Evolutionary conservation across 2,113 vertebrate genomes (phyloP).

Genomic region (Poeciliopsis retropinna): DNA sequence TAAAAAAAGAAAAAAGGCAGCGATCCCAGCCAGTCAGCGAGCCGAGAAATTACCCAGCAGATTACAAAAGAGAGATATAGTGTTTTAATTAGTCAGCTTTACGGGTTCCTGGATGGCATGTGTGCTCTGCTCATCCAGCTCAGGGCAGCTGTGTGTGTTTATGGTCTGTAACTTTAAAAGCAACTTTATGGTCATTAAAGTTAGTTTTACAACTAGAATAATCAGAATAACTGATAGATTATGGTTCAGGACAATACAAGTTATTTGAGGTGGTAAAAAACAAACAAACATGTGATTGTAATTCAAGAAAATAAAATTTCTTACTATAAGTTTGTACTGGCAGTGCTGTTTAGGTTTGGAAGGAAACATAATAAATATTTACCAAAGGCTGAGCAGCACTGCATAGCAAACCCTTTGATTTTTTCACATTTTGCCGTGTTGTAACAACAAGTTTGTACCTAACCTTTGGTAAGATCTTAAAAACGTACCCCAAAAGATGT

Average conservation of each 20-base stretch:
- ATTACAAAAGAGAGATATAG: conserved; percentile 7
- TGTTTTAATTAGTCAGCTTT: conserved; percentile 12
- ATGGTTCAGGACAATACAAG: not conserved
- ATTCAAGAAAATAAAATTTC: not conserved
- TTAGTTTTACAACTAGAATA: not conserved
- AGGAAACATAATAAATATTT: not conserved
- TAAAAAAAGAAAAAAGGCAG: not conserved
- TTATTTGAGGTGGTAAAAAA: not conserved
- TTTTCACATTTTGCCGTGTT: not conserved
- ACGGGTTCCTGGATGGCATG: not conserved
- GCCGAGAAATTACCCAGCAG: conserved; percentile 2
- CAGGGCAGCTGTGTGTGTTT: not conserved
- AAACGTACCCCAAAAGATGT: too few relatives aligned
- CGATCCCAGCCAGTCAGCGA: not conserved
- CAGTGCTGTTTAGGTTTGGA: not conserved
- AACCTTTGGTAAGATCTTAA: not conserved
- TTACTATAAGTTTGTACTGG: not conserved
- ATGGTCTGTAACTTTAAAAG: not conserved
- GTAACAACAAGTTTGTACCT: not conserved
- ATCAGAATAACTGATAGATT: too few relatives aligned
- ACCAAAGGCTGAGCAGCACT: not conserved
- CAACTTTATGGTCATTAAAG: not conserved
- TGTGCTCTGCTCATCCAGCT: not conserved
- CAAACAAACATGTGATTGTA: not conserved
- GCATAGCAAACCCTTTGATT: not conserved